Percentiles rank a stretch among this genome's conserved stretches.
Evolutionary conservation across 2,888 invertebrate genomes (phyloP).

Genomic region (Leucophora obtusa): DNA sequence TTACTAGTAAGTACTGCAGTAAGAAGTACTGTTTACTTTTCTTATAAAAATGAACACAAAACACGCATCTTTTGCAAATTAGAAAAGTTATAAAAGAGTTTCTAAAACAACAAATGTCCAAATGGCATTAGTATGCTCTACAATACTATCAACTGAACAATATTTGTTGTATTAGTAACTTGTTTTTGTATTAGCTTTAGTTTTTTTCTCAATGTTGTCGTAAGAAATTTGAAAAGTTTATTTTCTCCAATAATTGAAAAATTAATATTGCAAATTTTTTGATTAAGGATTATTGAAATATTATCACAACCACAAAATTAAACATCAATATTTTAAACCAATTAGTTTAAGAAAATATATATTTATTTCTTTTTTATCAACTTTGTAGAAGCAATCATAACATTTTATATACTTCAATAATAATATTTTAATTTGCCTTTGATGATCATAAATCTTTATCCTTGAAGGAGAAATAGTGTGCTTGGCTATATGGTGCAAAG

Average conservation of each 20-base stretch:
- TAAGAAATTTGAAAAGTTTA: neutral
- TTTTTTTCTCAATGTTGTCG: neutral
- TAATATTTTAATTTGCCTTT: constrained; percentile 25
- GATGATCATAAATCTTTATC: constrained; percentile 33
- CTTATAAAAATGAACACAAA: constrained; percentile 20
- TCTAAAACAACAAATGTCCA: constrained; percentile 12
- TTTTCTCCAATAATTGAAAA: neutral
- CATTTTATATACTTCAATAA: constrained; percentile 28
- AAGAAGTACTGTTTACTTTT: neutral
- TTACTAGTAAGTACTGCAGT: neutral
- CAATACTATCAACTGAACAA: neutral
- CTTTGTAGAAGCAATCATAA: constrained; percentile 15
- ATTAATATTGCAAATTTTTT: neutral
- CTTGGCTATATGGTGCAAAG: constrained; percentile 2
- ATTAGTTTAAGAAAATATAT: constrained; percentile 16
- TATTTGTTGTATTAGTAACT: neutral
- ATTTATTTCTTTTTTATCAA: neutral
- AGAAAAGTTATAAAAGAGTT: constrained; percentile 44
- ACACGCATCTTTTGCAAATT: constrained; percentile 53
- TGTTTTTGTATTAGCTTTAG: neutral
- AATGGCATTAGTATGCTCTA: constrained; percentile 17
- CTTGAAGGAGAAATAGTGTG: neutral
- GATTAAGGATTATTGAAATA: neutral
- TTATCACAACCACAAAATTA: neutral
- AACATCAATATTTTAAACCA: neutral